These are phyloP conservation scores for Suricata suricatta DNA, from an alignment of 2,113 vertebrate species.

Conservation along the genomic window DNA sequence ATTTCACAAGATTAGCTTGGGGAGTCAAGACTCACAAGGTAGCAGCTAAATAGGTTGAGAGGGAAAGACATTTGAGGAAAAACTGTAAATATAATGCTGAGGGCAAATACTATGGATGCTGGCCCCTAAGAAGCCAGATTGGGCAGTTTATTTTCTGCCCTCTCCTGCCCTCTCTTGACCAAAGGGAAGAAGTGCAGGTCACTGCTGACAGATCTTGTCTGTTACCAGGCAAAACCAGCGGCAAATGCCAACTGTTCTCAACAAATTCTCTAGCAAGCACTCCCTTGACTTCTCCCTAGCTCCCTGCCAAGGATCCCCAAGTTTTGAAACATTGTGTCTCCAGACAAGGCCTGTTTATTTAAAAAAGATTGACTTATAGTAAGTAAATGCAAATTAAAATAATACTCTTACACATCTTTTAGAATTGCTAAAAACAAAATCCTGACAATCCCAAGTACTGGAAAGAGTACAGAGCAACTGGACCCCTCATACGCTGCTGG, in stretches of 20 bases:
- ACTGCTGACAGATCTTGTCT: neutral
- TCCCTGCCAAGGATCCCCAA: neutral
- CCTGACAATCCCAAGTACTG: neutral
- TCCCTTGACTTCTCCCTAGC: neutral
- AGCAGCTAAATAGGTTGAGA: neutral
- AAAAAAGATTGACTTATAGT: neutral
- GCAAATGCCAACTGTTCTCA: neutral
- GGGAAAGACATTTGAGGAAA: neutral
- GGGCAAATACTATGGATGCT: neutral
- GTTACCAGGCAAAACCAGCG: neutral
- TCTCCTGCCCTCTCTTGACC: slow-evolving; percentile 62
- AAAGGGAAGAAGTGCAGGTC: neutral
- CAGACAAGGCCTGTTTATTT: slow-evolving; percentile 13
- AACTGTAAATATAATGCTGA: neutral
- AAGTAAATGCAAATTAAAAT: neutral
- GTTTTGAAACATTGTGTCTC: neutral
- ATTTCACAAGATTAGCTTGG: neutral
- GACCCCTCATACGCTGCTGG: neutral
- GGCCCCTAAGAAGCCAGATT: neutral
- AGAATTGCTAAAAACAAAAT: neutral
- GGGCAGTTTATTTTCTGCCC: slow-evolving; percentile 39
- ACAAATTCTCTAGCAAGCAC: neutral
- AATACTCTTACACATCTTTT: neutral
- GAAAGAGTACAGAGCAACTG: neutral
- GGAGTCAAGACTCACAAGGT: neutral